Conservation (phyloP, 1,140 invertebrate genomes). For the Pseudoatta argentina region DNA sequence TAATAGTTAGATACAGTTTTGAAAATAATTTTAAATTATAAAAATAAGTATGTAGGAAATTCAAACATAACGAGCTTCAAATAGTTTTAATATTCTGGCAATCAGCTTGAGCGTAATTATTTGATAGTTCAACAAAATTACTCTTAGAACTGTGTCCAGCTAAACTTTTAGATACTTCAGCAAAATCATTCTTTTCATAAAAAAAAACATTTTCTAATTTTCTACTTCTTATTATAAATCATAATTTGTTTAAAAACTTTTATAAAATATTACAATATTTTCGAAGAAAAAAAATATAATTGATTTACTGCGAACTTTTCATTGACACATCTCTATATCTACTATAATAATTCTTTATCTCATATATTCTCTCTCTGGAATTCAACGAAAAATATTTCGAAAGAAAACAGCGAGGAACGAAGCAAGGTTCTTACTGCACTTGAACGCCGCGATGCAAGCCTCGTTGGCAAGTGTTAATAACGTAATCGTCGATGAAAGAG, state of each 20-base stretch:
- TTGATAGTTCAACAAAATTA: too few relatives aligned
- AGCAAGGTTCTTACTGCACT: slow-evolving; percentile 22
- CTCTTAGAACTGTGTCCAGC: too few relatives aligned
- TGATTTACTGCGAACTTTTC: not conserved
- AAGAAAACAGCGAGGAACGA: not conserved
- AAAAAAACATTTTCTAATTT: not conserved
- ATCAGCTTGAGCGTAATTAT: too few relatives aligned
- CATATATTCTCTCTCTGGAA: not conserved
- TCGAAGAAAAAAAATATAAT: not conserved
- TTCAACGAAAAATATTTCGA: not conserved
- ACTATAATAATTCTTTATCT: not conserved
- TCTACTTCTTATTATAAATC: not conserved
- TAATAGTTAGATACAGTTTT: too few relatives aligned
- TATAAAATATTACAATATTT: not conserved
- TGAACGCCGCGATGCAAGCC: slow-evolving; percentile 37
- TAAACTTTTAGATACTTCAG: too few relatives aligned
- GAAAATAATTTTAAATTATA: too few relatives aligned
- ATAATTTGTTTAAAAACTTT: not conserved
- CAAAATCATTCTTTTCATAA: too few relatives aligned
- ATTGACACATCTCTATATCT: not conserved
- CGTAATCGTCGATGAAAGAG: slow-evolving; percentile 74
- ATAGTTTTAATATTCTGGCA: too few relatives aligned
- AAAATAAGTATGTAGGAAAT: not conserved
- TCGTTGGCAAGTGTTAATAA: slow-evolving; percentile 64
- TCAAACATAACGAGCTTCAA: too few relatives aligned